Evolutionary conservation across 1,140 invertebrate species (phyloP).

Genomic region (Coelopa frigida): DNA sequence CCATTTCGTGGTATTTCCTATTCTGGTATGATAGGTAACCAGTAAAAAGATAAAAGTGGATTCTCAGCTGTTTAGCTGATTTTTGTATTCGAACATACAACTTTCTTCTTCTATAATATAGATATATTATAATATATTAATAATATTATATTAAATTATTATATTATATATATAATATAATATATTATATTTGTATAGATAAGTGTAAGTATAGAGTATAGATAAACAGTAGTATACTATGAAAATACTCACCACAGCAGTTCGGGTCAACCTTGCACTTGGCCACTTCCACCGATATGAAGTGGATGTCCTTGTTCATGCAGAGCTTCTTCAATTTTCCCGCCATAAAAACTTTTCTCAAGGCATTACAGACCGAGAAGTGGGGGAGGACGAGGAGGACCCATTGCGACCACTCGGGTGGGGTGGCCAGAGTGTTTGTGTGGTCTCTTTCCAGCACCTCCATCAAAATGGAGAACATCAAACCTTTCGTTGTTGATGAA

Average conservation of each 20-base stretch:
- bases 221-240: no score
- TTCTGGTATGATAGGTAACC: no score
- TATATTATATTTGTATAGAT: no score
- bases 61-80: not conserved
- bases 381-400: not conserved
- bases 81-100: not conserved
- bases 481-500: no score
- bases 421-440: not conserved
- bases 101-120: not conserved
- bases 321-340: slow-evolving; percentile 11
- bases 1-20: no score
- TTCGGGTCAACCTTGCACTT: slow-evolving; percentile 14
- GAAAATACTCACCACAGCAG: slow-evolving; percentile 28
- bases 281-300: slow-evolving; percentile 18
- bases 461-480: no score
- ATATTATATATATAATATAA: no score
- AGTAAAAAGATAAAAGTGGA: no score
- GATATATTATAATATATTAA: no score
- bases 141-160: no score
- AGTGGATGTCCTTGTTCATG: slow-evolving; percentile 12
- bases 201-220: no score
- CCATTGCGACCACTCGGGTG: not conserved
- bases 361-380: not conserved
- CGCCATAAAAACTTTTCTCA: not conserved
- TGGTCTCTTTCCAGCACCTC: not conserved